phyloP scores from a whole-genome alignment of 2,113 vertebrate genomes.

The Zonotrichia leucophrys region DNA sequence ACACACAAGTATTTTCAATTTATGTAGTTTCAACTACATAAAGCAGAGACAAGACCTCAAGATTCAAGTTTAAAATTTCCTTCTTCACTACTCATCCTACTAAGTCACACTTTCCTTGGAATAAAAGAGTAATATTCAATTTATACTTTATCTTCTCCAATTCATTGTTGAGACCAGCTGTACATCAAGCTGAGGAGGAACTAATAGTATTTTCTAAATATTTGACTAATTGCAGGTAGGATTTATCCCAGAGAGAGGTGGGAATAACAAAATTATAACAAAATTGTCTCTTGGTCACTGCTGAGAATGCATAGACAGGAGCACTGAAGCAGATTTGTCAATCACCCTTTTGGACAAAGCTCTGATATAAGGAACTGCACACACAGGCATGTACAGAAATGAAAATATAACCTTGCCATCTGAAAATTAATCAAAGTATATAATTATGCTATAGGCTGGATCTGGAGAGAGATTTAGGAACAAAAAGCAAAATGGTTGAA shows the following conservation, averaged over 20 bases:
- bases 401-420: neutral
- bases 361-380: neutral
- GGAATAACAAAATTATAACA: neutral
- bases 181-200: neutral
- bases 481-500: neutral
- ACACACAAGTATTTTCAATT: neutral
- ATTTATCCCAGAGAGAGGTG: neutral
- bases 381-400: neutral
- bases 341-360: neutral
- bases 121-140: neutral
- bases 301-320: neutral
- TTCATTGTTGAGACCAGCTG: neutral
- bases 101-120: neutral
- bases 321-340: neutral
- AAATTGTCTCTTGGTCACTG: neutral
- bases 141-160: neutral
- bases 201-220: neutral
- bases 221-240: neutral
- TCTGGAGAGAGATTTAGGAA: neutral
- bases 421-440: neutral
- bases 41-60: conserved; percentile 11
- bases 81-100: neutral
- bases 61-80: neutral
- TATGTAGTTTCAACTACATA: conserved; percentile 30
- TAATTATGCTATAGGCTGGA: neutral